Evolutionary conservation across 2,888 invertebrate genomes (phyloP).

Genomic region (Stenotaenia linearis): DNA sequence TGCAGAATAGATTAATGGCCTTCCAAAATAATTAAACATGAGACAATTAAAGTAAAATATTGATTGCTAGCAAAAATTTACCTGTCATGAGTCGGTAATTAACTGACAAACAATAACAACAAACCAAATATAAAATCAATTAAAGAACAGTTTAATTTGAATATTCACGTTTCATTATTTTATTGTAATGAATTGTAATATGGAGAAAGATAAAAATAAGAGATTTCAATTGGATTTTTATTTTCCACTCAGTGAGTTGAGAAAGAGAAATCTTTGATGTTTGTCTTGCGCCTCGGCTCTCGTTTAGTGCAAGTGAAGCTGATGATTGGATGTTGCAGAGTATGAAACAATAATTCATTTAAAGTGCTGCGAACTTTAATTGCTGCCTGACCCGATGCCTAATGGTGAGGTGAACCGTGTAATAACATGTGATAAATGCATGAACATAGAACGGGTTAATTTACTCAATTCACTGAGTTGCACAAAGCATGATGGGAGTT

Average conservation of each 20-base stretch:
- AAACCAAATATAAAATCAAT: not conserved
- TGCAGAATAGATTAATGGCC: not conserved
- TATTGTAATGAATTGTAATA: not conserved
- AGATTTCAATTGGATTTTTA: not conserved
- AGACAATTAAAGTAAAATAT: slow-evolving; percentile 15
- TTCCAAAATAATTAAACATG: slow-evolving; percentile 2
- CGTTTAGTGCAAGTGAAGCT: slow-evolving; percentile 3
- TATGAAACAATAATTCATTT: slow-evolving; percentile 26
- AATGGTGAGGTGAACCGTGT: slow-evolving; percentile 26
- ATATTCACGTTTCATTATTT: not conserved
- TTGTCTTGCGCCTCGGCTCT: not conserved
- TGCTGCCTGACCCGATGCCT: slow-evolving; percentile 26
- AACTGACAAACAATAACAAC: not conserved
- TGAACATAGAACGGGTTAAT: slow-evolving; percentile 23
- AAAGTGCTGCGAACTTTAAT: slow-evolving; percentile 26
- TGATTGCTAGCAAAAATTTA: not conserved
- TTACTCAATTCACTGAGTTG: slow-evolving; percentile 20
- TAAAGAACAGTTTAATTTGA: not conserved
- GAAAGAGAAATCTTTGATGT: not conserved
- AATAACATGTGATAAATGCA: slow-evolving; percentile 21
- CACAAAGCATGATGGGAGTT: slow-evolving; percentile 16
- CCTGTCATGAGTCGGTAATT: not conserved
- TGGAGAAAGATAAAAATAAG: not conserved
- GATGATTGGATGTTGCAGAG: slow-evolving; percentile 6
- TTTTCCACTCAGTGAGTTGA: not conserved